Evolutionary conservation across 2,888 invertebrate genomes (phyloP), one percentile per base, ranked within the genome.

Genomic region (Amitus sp.): DNA sequence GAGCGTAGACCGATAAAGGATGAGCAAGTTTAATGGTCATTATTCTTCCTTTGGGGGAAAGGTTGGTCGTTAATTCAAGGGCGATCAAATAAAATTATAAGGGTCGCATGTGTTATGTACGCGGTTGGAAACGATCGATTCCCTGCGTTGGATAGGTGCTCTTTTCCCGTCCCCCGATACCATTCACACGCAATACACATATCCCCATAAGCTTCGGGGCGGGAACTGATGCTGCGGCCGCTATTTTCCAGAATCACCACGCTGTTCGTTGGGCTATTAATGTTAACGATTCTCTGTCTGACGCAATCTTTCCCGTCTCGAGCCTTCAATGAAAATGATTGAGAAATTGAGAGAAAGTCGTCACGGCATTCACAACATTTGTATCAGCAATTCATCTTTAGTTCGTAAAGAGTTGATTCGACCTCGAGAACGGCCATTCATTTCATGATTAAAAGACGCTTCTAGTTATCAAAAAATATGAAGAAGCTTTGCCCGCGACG

Each of bases 281-380:
- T 69, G 67, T 72, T 47, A 60, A 73, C 69, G 74, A 74, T 73
- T 71, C 71, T 65, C 65, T n/a, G n/a, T n/a, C n/a, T n/a, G n/a
- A n/a, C n/a, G n/a, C n/a, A n/a, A n/a, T n/a, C n/a, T n/a, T n/a
- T n/a, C n/a, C n/a, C n/a, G n/a, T n/a, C n/a, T n/a, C n/a, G n/a
- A n/a, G n/a, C n/a, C n/a, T n/a, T n/a, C n/a, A n/a, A n/a, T n/a
- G n/a, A n/a, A n/a, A n/a, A n/a, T n/a, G n/a, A n/a, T n/a, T n/a
- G n/a, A n/a, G n/a, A n/a, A n/a, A n/a, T n/a, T n/a, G n/a, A n/a
- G n/a, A n/a, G n/a, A n/a, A n/a, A n/a, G n/a, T n/a, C n/a, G n/a
- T n/a, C n/a, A n/a, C n/a, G n/a, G n/a, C n/a, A n/a, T n/a, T n/a
- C n/a, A n/a, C n/a, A n/a, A n/a, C n/a, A n/a, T n/a, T n/a, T n/a